Base-by-base conservation (phyloP, 1,140 invertebrate species). In the Cyclargus thomasi region DNA sequence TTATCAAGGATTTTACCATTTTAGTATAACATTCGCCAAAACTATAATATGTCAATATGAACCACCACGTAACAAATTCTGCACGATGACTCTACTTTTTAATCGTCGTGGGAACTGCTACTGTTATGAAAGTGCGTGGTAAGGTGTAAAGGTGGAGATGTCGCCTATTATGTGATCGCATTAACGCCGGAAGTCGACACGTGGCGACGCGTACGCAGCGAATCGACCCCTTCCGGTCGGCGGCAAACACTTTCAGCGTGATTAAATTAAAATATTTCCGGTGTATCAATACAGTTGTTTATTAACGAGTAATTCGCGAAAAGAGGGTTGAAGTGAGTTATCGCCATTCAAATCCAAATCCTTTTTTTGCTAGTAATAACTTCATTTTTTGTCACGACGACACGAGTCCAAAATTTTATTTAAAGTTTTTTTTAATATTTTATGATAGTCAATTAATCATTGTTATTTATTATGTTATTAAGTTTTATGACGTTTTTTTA, bases 81-180 rank as follows among this genome's bases (percentile, higher is more conserved):
- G 29, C 29, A 29, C 5, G 29, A 29, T 29, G 29, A 47, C 39
- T 14, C 39, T 47, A 47, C 39, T 47, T 47, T 47, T 14, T 14
- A 47, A 47, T 14, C 39, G 10, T 16, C 39, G 39, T 47, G 39
- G 39, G 39, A 47, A 47, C 39, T 11, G 10, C 14, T 47, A n/a
- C n/a, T 47, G 14, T 1, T 47, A 67, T 69, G 67, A 63, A 68
- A 82, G 69, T 79, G 70, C 77, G 76, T 75, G 22, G 53, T 65
- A 74, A 76, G 71, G 47, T 47, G 63, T 21, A 65, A 71, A 74
- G 68, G 67, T 67, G 79, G 87, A 81, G 87, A 88, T 80, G 85
- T 90, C 87, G 77, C 87, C 81, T 86, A 90, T 90, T 89, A 83
- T 90, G 77, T 86, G 82, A 86, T 79, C 81, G 78, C 81, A 86